Base-by-base conservation (phyloP, 2,113 vertebrate species). In the Poicephalus gulielmi region DNA sequence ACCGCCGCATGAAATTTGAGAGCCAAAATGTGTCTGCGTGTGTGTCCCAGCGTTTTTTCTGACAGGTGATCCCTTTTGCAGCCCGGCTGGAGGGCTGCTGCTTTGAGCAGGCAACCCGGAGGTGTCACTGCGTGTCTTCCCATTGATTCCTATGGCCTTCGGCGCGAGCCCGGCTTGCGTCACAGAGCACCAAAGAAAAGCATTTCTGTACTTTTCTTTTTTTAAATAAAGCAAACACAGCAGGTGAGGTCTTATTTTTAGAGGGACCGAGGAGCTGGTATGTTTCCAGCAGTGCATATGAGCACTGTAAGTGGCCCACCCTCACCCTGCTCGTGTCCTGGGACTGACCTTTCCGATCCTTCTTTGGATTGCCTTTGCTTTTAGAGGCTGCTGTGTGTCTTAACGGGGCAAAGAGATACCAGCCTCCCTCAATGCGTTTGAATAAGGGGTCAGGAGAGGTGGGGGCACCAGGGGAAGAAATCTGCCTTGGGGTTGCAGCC, bases 201-300 rank as follows among this genome's bases (percentile, higher is more conserved):
- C 63, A 17, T 92, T 94, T 91, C 92, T 89, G 30, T 91, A 76
- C 74, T 87, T 94, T 84, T 55, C 68, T 92, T 90, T 94, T 91
- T 91, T 95, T 92, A 94, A 96, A 95, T 94, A 92, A 94, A 94
- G 92, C 92, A 94, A 95, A 94, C 91, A 89, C 94, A 95, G 94
- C 94, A 95, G 95, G 95, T 96, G 95, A 95, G 91, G 91, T 94
- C 92, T 95, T 97, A 96, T 95, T 95, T 97, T 94, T 94, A 94
- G 96, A 96, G 95, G 59, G 92, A 83, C 67, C 1, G 3, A 89
- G 89, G 70, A 88, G 88, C 4, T 95, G 92, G 94, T 95, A 83
- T n/a, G 59, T 93, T 92, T 96, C 95, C 95, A 96, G 88, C 84
- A 91, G 90, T 33, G 91, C 83, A 76, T 93, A 66, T 1, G 23